These are phyloP conservation scores for Metallyticus violacea DNA, from an alignment of 2,888 invertebrate genomes.

Conservation along the genomic window DNA sequence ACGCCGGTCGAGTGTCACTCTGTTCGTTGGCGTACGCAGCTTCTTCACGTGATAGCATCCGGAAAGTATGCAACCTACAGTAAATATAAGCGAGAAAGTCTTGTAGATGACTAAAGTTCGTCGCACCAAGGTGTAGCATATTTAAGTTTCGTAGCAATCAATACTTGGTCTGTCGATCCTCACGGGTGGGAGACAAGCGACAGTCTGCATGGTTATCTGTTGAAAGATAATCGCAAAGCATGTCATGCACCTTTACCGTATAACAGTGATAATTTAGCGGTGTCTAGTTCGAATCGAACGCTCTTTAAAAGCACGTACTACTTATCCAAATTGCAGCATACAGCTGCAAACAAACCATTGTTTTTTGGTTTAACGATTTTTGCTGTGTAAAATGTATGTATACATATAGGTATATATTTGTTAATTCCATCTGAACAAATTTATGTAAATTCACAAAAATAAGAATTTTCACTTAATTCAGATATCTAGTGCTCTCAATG, in stretches of 20 bases:
- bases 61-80: not conserved
- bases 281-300: too few species aligned
- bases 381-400: not conserved
- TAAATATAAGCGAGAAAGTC: not conserved
- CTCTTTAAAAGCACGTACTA: not conserved
- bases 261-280: too few species aligned
- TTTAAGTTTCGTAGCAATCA: conserved; percentile 8
- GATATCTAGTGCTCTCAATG: too few species aligned
- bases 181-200: not conserved
- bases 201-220: not conserved
- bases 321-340: not conserved
- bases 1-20: not conserved
- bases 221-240: not conserved
- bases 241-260: too few species aligned
- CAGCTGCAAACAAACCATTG: not conserved
- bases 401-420: too few species aligned
- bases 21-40: not conserved
- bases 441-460: too few species aligned
- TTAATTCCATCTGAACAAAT: too few species aligned
- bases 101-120: not conserved
- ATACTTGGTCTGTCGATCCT: conserved; percentile 6
- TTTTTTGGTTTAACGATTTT: too few species aligned
- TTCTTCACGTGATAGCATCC: not conserved
- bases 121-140: not conserved
- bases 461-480: too few species aligned